Evolutionary conservation across 2,888 invertebrate species (phyloP).

Genomic region (Quadroppia sp.): DNA sequence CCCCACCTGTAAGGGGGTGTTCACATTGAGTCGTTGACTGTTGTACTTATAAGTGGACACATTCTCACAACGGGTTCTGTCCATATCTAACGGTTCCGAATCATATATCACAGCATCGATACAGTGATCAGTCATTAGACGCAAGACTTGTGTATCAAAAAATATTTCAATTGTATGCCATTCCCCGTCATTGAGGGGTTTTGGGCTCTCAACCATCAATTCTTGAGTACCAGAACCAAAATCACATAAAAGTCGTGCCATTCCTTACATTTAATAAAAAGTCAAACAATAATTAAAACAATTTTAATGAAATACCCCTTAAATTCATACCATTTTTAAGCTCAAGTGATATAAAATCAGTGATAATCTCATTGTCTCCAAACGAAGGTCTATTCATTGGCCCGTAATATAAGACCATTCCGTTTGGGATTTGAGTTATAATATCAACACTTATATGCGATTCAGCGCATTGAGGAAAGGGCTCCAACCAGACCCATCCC

Average conservation of each 20-base stretch:
- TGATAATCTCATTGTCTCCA: conserved; percentile 38
- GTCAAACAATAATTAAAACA: not conserved
- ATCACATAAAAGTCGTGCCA: conserved; percentile 68
- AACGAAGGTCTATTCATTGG: conserved; percentile 57
- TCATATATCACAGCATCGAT: conserved; percentile 69
- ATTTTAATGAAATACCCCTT: not conserved
- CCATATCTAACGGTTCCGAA: conserved; percentile 66
- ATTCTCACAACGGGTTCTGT: conserved; percentile 82
- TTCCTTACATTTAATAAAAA: conserved; percentile 3
- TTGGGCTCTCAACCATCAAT: conserved; percentile 65
- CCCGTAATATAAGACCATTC: conserved; percentile 84
- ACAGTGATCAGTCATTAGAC: conserved; percentile 88
- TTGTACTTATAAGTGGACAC: conserved; percentile 75
- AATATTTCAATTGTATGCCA: conserved; percentile 81
- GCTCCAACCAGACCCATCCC: conserved; percentile 87
- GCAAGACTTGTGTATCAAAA: conserved; percentile 63
- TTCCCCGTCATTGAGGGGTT: conserved; percentile 70
- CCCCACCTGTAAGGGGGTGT: conserved; percentile 89
- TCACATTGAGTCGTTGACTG: conserved; percentile 91
- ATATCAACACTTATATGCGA: conserved; percentile 76
- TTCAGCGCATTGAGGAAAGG: conserved; percentile 78
- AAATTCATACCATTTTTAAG: conserved; percentile 67
- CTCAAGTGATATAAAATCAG: conserved; percentile 86
- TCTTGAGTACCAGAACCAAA: conserved; percentile 77
- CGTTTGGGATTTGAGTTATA: conserved; percentile 69